phyloP scores from a whole-genome alignment of 2,888 invertebrate species.

The Venusia cambrica region DNA sequence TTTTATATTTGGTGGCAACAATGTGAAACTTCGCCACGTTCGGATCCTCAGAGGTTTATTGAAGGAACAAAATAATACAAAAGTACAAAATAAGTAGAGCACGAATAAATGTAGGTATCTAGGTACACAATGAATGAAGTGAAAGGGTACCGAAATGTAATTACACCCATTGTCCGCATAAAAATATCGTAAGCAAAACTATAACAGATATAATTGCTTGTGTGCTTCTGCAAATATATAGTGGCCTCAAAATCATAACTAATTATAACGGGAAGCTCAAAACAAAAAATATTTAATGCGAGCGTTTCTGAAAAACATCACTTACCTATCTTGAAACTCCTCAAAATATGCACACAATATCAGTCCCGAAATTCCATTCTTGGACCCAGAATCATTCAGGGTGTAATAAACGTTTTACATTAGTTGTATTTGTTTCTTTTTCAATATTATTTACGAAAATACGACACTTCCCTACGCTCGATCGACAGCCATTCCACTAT shows the following conservation, averaged over 20 bases:
- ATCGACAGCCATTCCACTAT: constrained; percentile 65
- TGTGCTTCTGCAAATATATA: constrained; percentile 3
- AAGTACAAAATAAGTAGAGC: constrained; percentile 71
- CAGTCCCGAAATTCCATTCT: constrained; percentile 64
- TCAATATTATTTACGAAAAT: constrained; percentile 52
- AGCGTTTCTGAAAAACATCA: constrained; percentile 44
- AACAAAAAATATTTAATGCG: constrained; percentile 41
- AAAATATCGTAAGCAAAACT: constrained; percentile 25
- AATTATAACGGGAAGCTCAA: constrained; percentile 34
- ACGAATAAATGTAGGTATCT: constrained; percentile 63
- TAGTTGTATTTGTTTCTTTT: constrained; percentile 46
- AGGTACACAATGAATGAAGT: constrained; percentile 70
- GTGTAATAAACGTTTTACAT: constrained; percentile 44
- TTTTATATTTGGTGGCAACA: not conserved
- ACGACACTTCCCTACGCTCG: constrained; percentile 55
- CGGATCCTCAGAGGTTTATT: constrained; percentile 18
- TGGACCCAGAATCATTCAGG: constrained; percentile 34
- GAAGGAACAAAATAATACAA: constrained; percentile 40
- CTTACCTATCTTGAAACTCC: constrained; percentile 59
- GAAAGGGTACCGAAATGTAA: constrained; percentile 69
- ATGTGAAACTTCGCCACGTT: constrained; percentile 19
- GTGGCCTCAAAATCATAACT: constrained; percentile 9
- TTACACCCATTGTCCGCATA: constrained; percentile 38
- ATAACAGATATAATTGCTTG: constrained; percentile 11
- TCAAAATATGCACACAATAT: constrained; percentile 47